phyloP scores from a whole-genome alignment of 2,888 invertebrate genomes.

The Seira ritae region DNA sequence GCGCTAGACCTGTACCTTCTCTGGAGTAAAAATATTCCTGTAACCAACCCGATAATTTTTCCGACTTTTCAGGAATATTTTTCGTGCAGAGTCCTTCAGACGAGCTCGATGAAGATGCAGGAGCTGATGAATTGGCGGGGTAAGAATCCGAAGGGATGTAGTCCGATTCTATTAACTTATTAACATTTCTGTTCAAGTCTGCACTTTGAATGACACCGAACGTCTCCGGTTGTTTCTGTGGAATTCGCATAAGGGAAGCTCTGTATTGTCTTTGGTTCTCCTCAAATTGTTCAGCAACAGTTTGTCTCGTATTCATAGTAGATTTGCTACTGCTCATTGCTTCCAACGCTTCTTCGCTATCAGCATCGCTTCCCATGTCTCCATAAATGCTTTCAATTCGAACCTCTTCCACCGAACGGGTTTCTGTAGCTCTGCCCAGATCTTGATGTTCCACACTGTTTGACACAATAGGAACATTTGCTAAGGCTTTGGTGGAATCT shows the following conservation, averaged over 20 bases:
- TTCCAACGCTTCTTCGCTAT: constrained; percentile 34
- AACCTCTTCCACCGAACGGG: background rate
- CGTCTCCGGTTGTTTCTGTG: background rate
- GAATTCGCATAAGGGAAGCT: too few relatives aligned
- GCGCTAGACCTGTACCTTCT: too few relatives aligned
- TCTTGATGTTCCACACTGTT: too few relatives aligned
- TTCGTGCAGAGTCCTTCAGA: background rate
- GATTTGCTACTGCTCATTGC: background rate
- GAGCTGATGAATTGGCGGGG: background rate
- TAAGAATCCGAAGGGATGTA: background rate
- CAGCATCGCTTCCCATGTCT: constrained; percentile 34
- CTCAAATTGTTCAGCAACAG: constrained; percentile 13
- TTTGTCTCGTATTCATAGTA: background rate
- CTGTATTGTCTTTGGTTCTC: background rate
- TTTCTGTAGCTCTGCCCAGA: too few relatives aligned
- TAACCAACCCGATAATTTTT: background rate
- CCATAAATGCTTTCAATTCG: constrained; percentile 35
- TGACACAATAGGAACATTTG: too few relatives aligned
- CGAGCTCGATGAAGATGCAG: background rate
- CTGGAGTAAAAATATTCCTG: background rate
- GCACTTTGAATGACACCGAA: background rate
- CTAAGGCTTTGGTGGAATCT: too few relatives aligned
- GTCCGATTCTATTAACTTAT: background rate
- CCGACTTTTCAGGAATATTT: background rate
- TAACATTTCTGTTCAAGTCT: background rate